Base-by-base conservation (phyloP, 1,140 invertebrate species). In the Rhyzopertha dominica region DNA sequence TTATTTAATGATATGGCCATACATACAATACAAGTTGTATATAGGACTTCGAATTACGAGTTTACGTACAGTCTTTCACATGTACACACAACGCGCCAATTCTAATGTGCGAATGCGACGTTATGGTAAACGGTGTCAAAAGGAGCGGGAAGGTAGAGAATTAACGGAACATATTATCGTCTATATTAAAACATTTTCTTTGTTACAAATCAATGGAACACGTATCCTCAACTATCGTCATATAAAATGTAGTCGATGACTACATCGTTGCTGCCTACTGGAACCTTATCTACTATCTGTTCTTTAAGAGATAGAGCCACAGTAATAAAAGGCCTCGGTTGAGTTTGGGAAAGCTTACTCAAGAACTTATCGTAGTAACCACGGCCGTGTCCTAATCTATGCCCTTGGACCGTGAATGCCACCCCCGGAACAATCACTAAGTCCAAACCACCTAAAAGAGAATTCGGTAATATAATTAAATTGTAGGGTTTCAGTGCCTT, bases 321-420 rank as follows among this genome's bases (percentile, higher is more conserved):
- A 42, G 76, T 77, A 54, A 61, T 66, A 51, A 78, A 76, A 30
- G 67, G 67, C 29, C 53, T 67, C 49, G 35, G 49, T 60, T 62
- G 57, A 48, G 29, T 59, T 37, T 47, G 56, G 44, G 57, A 47
- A 54, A 67, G 79, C 32, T 66, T 63, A 16, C 61, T 44, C 12
- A 83, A 71, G 68, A 82, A 95, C 52, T 73, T 80, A 66, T 95
- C 90, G 62, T 94, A 95, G 63, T 90, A 87, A 0, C 83, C 84
- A 68, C 85, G 90, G 2, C 92, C 91, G 61, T 89, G 79, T 0
- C 90, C 91, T 13, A 91, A 66, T 29, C 91, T 74, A 46, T 78
- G 73, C 1, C 88, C 87, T 12, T 70, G 56, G 17, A 54, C 64
- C 0, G 86, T 83, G 60, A 95, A 95, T 5, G 82, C 90, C 2